Evolutionary conservation across 1,140 invertebrate species (phyloP).

Genomic region (Dolichoris vasculosae): DNA sequence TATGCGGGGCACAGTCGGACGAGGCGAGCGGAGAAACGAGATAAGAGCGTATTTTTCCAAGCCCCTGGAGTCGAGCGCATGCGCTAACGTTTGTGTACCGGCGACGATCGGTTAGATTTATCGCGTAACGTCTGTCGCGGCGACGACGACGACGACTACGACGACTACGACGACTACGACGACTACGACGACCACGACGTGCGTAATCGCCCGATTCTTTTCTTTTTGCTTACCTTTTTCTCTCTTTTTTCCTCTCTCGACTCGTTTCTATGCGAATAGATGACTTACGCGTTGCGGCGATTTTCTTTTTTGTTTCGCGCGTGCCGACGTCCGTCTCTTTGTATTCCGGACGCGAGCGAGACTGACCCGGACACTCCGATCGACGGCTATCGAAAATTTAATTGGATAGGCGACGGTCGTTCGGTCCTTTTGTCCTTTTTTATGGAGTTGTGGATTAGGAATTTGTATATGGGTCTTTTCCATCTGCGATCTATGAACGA

Average conservation of each 20-base stretch:
- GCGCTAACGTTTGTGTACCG: not conserved
- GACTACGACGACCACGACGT: not conserved
- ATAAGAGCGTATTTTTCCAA: slow-evolving; percentile 67
- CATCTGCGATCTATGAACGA: too few relatives aligned
- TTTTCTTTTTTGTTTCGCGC: not conserved
- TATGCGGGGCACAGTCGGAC: slow-evolving; percentile 65
- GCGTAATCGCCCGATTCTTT: not conserved
- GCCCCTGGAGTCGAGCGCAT: not conserved
- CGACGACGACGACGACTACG: not conserved
- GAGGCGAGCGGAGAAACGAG: slow-evolving; percentile 58
- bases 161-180: not conserved
- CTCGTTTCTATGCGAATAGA: not conserved
- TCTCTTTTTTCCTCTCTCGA: too few relatives aligned
- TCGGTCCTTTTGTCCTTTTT: too few relatives aligned
- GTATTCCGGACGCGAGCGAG: not conserved
- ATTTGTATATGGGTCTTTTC: too few relatives aligned
- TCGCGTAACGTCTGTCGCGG: not conserved
- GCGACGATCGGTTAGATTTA: slow-evolving; percentile 59
- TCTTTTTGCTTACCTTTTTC: not conserved
- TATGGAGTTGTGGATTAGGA: too few relatives aligned
- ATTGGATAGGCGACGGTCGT: too few relatives aligned
- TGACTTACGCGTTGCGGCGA: not conserved
- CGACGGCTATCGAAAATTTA: not conserved
- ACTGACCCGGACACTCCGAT: not conserved
- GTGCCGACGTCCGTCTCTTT: not conserved